Percentiles rank a stretch among this genome's conserved stretches.
Evolutionary conservation across 2,797 vertebrate genomes (phyloP).

Genomic region (Eulemur coronatus): DNA sequence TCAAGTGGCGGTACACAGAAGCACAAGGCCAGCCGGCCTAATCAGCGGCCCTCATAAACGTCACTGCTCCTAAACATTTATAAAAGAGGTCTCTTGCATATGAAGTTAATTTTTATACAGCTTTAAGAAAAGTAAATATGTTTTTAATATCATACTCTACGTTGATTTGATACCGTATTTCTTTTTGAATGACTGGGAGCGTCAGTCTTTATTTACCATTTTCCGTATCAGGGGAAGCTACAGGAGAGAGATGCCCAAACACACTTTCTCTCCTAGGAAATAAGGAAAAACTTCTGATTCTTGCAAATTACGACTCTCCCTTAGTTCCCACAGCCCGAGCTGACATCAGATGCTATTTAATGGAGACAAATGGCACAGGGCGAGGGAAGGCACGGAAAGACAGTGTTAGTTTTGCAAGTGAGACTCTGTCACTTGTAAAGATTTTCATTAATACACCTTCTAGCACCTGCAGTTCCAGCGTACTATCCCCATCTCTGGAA

Average conservation of each 20-base stretch:
- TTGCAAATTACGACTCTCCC: not conserved
- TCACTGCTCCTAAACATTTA: not conserved
- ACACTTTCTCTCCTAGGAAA: not conserved
- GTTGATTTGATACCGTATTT: not conserved
- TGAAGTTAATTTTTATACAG: slow-evolving; percentile 24
- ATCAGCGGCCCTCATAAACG: not conserved
- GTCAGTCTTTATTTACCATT: not conserved
- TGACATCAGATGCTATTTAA: slow-evolving; percentile 32
- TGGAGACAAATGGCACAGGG: slow-evolving; percentile 34
- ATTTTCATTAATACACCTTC: slow-evolving; percentile 48
- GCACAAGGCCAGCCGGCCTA: rapidly evolving
- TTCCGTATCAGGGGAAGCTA: not conserved
- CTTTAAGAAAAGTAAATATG: slow-evolving; percentile 33
- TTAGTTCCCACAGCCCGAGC: not conserved
- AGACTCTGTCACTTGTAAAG: slow-evolving; percentile 10
- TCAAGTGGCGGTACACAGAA: not conserved
- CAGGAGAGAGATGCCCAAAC: not conserved
- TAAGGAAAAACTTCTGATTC: not conserved
- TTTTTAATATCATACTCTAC: slow-evolving; percentile 36
- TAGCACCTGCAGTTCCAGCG: not conserved
- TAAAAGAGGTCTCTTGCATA: not conserved
- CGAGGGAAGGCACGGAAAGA: not conserved
- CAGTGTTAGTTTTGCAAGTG: not conserved
- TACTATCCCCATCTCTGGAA: slow-evolving; percentile 36
- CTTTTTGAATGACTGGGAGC: not conserved